phyloP scores from a whole-genome alignment of 2,888 invertebrate species.

The Hemithea aestivaria region DNA sequence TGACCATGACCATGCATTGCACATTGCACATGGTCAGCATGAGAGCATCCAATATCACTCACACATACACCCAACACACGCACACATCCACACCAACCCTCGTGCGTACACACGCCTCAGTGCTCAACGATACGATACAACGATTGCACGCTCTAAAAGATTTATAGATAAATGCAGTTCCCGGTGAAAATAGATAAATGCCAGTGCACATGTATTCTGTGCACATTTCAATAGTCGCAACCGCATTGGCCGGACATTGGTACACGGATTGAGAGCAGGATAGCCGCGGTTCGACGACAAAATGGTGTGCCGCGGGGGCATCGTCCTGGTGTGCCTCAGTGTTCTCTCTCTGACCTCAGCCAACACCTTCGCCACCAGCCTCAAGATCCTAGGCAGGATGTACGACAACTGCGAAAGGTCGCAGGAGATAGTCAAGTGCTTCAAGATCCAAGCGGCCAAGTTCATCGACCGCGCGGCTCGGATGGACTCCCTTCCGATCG shows the following conservation, averaged over 20 bases:
- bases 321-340: constrained; percentile 61
- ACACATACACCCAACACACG: constrained; percentile 28
- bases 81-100: constrained; percentile 17
- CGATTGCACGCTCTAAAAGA: constrained; percentile 80
- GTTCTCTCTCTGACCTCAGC: constrained; percentile 48
- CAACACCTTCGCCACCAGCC: constrained; percentile 63
- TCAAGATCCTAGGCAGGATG: constrained; percentile 74
- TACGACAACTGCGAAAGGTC: constrained; percentile 82
- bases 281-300: constrained; percentile 51
- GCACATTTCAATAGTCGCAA: constrained; percentile 74
- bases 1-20: constrained; percentile 52
- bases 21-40: constrained; percentile 34
- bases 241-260: constrained; percentile 62
- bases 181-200: constrained; percentile 80
- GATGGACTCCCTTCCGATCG: constrained; percentile 79
- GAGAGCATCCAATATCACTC: constrained; percentile 39
- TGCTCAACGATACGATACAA: constrained; percentile 73
- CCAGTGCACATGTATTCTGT: constrained; percentile 70
- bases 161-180: constrained; percentile 79
- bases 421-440: constrained; percentile 83
- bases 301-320: constrained; percentile 65
- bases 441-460: constrained; percentile 84
- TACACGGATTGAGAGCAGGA: constrained; percentile 41
- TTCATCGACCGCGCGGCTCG: constrained; percentile 82
- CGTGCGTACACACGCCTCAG: constrained; percentile 63